phyloP scores from a whole-genome alignment of 1,140 invertebrate species.

The Augochlora pura region DNA sequence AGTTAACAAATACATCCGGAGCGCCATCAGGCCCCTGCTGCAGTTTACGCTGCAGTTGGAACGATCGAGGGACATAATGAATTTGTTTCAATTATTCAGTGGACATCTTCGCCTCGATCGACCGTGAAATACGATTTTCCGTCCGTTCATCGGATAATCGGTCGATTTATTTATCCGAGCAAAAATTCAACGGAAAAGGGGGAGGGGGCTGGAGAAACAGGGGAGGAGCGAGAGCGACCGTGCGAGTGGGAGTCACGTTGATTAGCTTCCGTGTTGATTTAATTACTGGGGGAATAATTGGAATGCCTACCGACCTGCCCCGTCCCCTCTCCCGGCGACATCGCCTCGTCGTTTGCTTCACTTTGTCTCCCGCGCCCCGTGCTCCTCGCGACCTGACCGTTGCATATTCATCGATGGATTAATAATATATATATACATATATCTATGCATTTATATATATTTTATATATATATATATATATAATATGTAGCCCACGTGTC shows the following conservation, averaged over 20 bases:
- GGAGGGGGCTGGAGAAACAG: constrained; percentile 5
- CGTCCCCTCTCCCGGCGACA: constrained; percentile 36
- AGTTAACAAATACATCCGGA: too few species aligned
- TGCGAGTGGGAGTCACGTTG: constrained; percentile 61
- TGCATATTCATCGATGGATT: constrained; percentile 75
- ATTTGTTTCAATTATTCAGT: constrained; percentile 12
- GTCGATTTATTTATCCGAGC: constrained; percentile 69
- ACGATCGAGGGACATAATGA: not conserved
- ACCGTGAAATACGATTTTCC: constrained; percentile 44
- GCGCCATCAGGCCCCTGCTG: too few species aligned
- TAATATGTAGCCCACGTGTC: constrained; percentile 38
- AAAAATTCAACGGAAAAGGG: constrained; percentile 13
- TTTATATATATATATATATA: too few species aligned
- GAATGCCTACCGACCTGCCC: constrained; percentile 68
- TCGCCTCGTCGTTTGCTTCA: constrained; percentile 58
- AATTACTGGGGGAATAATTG: constrained; percentile 75
- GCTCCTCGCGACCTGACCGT: constrained; percentile 50
- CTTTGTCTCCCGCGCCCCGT: constrained; percentile 52
- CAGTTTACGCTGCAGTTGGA: too few species aligned
- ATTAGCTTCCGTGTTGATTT: constrained; percentile 76
- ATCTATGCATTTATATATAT: too few species aligned
- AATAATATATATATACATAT: constrained; percentile 45
- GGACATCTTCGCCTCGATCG: not conserved
- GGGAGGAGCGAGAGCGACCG: too few species aligned
- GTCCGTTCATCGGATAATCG: constrained; percentile 48